Base-by-base conservation (phyloP, 2,113 vertebrate species). In the Diadophis punctatus region DNA sequence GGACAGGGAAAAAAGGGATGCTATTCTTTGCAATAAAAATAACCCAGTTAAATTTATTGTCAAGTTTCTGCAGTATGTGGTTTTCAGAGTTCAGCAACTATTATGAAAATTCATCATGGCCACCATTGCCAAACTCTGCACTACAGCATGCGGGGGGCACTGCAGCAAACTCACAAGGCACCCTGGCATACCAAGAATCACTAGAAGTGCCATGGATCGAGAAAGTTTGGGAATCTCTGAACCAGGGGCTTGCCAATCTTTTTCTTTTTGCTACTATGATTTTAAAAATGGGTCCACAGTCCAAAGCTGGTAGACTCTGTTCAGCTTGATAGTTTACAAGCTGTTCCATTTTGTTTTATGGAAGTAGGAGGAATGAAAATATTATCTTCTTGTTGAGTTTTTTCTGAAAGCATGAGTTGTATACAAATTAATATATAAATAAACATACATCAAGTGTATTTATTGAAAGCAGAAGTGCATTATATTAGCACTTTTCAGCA, bases 401-500 rank as follows among this genome's bases (percentile, higher is more conserved):
- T 16, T 49, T 46, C 23, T 46, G 22, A 86, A 86, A 86, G 43
- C 11, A 39, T 80, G 34, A 80, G 18, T 80, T 80, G 3, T 20
- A 39, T 22, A 80, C 18, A 80, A 39, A 80, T 43, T 10, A 39
- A 43, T 80, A 80, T 7, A 18, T 43, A 34, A 74, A 74, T 8
- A 34, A 80, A 39, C 68, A 80, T 20, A 80, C 16, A 80, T 80
- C 46, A 89, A 8, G 6, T 56, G 39, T 87, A 23, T 30, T 48
- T 46, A 90, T 23, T 86, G 88, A 23, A 90, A 86, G 43, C 48
- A 25, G 14, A 85, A 88, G 60, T 10, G 4, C 22, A 30, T 43
- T 88, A 46, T 25, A 55, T 74, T 88, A 74, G 52, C 68, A 91
- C 92, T 95, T 93, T 95, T 88, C 90, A 5, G 51, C 90, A 46